Evolutionary conservation across 2,113 vertebrate genomes (phyloP), one percentile per base, ranked within the genome.

Genomic region (Turdus rufiventris): DNA sequence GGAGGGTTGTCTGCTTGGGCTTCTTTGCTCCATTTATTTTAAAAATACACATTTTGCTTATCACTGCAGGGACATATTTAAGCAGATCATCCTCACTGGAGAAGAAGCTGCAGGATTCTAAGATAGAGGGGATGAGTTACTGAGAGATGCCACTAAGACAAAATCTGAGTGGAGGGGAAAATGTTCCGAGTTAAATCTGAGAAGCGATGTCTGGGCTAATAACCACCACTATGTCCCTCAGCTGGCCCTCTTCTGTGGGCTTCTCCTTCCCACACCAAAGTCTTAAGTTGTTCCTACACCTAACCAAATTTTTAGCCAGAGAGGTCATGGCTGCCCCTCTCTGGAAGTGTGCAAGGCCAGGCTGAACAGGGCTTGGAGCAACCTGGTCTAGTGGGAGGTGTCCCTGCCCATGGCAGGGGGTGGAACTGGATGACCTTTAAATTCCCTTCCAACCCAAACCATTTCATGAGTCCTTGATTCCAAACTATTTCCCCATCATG

Each of bases 11-110:
- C 70, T 53, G n/a, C 18, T 40, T 14, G 18, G 28, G 57, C 40
- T 89, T 74, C 36, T 80, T 75, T 40, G n/a, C 62, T 78, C 78
- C 31, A 6, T 85, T 78, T 78, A 21, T 50, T 87, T 86, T 50
- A 81, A 84, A 89, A 92, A 45, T 7, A 50, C 33, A 36, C 2
- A 4, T 81, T 87, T 91, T 77, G 28, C 24, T 1, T 79, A 38
- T 43, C 31, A 23, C 23, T 65, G 36, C 42, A 63, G 53, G 58
- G 53, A 31, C 14, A 1, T 48, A n/a, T 3, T 34, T 31, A 48
- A 60, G 48, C 0, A 1, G 87, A 61, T 56, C 11, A 6, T 58
- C 33, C 51, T 70, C 23, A 7, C 2, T 6, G 42, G 77, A 77
- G 43, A 58, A 83, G 60, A 63, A 74, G 40, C 47, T 84, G 34